These are phyloP conservation scores for Puma concolor DNA, from an alignment of 2,113 vertebrate species.

Conservation along the genomic window DNA sequence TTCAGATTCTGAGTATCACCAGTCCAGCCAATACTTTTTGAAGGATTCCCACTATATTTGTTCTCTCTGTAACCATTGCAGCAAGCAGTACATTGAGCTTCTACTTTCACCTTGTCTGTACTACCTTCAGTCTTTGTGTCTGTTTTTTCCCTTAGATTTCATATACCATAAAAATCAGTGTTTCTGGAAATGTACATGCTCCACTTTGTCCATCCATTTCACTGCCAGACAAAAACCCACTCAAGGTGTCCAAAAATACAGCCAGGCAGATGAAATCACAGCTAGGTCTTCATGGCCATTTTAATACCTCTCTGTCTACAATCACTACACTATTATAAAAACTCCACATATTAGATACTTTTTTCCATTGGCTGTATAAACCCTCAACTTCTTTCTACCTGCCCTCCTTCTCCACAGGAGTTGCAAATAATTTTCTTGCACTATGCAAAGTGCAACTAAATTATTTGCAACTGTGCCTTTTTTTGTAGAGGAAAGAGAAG, in stretches of 20 bases:
- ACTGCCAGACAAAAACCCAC: not conserved
- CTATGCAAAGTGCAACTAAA: too few relatives aligned
- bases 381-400: not conserved
- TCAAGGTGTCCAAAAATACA: too few relatives aligned
- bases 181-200: not conserved
- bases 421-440: too few relatives aligned
- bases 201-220: not conserved
- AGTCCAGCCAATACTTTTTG: not conserved
- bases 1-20: not conserved
- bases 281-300: not conserved
- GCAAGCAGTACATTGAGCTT: not conserved
- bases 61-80: not conserved
- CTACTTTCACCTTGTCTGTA: not conserved
- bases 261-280: not conserved
- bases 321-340: not conserved
- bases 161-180: not conserved
- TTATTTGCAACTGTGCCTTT: not conserved
- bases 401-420: not conserved
- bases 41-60: too few relatives aligned
- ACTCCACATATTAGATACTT: not conserved
- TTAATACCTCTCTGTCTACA: not conserved
- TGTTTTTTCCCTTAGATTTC: not conserved
- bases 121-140: not conserved
- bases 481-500: not conserved
- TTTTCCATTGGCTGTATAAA: not conserved